Evolutionary conservation across 2,888 invertebrate species (phyloP).

Genomic region (Heteromurus nitidus): DNA sequence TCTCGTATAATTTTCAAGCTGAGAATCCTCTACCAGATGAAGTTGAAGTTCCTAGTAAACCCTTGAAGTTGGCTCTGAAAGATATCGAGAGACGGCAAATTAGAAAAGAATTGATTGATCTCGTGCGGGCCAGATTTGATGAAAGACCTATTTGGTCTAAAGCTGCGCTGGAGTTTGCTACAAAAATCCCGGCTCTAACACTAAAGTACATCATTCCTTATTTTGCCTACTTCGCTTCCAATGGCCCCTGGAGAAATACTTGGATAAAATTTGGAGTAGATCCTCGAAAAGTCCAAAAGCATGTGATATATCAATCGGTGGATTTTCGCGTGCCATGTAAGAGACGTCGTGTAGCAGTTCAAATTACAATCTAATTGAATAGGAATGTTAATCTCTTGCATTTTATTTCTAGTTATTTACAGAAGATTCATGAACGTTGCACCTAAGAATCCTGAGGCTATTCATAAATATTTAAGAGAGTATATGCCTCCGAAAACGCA

Average conservation of each 20-base stretch:
- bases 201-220: conserved; percentile 88
- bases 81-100: conserved; percentile 68
- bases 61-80: conserved; percentile 61
- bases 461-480: conserved; percentile 82
- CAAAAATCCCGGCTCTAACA: conserved; percentile 80
- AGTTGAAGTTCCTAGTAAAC: conserved; percentile 62
- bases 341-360: too few species aligned
- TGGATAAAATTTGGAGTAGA: conserved; percentile 96
- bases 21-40: conserved; percentile 19
- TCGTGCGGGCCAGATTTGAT: conserved; percentile 80
- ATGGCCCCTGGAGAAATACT: conserved; percentile 94
- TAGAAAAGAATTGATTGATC: conserved; percentile 55
- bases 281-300: conserved; percentile 86
- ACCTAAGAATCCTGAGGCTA: conserved; percentile 77
- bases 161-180: conserved; percentile 82
- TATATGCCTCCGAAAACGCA: conserved; percentile 88
- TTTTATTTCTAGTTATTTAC: conserved; percentile 52
- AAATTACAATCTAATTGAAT: too few species aligned
- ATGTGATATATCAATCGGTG: conserved; percentile 90
- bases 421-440: conserved; percentile 62
- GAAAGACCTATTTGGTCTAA: conserved; percentile 93
- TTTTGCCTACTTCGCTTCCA: conserved; percentile 88
- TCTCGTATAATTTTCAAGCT: conserved; percentile 52
- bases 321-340: conserved; percentile 81
- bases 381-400: too few species aligned